Evolutionary conservation across 1,140 invertebrate genomes (phyloP).

Genomic region (Brachystomella parvula): DNA sequence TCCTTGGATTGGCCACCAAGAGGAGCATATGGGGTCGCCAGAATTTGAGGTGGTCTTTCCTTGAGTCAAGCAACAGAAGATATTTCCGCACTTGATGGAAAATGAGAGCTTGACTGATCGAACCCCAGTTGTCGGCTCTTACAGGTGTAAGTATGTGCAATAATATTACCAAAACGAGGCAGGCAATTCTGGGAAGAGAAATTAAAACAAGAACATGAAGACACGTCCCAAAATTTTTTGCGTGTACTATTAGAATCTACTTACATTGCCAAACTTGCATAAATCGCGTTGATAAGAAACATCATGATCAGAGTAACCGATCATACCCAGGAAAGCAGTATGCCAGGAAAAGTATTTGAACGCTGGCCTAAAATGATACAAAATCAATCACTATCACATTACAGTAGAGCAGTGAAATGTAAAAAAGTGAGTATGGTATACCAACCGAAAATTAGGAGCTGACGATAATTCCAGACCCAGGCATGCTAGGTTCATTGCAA

Average conservation of each 20-base stretch:
- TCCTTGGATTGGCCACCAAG: conserved; percentile 83
- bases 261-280: conserved; percentile 57
- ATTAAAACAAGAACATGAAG: too few relatives aligned
- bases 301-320: conserved; percentile 87
- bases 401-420: neutral
- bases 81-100: conserved; percentile 99
- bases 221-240: too few relatives aligned
- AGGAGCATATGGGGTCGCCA: conserved; percentile 96
- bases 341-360: conserved; percentile 96
- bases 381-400: conserved; percentile 5
- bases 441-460: conserved; percentile 88
- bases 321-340: conserved; percentile 75
- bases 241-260: too few relatives aligned
- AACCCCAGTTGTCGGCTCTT: conserved; percentile 76
- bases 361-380: conserved; percentile 63
- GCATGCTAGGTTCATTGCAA: conserved; percentile 92
- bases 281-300: conserved; percentile 88
- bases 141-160: conserved; percentile 89
- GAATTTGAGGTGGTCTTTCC: conserved; percentile 97
- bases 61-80: conserved; percentile 82
- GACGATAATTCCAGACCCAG: conserved; percentile 85
- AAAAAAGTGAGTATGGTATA: neutral
- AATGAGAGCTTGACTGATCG: conserved; percentile 95
- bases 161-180: conserved; percentile 71
- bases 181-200: conserved; percentile 80